Evolutionary conservation across 2,113 vertebrate genomes (phyloP).

Genomic region (Hucho hucho): DNA sequence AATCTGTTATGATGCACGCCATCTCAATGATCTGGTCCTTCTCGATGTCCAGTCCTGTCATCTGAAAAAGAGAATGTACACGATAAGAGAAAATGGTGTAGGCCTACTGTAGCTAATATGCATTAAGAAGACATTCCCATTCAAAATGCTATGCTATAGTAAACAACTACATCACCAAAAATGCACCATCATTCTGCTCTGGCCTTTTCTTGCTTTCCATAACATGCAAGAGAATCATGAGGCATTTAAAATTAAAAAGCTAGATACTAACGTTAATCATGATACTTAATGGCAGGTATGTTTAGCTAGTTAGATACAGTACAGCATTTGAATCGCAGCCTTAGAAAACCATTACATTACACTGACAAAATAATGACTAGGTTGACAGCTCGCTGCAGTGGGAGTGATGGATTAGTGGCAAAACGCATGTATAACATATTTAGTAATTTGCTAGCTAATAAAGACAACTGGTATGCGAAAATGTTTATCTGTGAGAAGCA

Average conservation of each 20-base stretch:
- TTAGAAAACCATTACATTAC: too few species aligned
- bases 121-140: background rate
- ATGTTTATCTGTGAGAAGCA: too few species aligned
- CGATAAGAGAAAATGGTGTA: background rate
- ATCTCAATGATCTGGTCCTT: slow-evolving; percentile 96
- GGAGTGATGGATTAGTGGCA: too few species aligned
- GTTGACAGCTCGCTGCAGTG: too few species aligned
- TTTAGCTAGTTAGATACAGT: too few species aligned
- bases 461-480: too few species aligned
- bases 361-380: too few species aligned
- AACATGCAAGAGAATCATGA: background rate
- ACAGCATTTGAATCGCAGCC: too few species aligned
- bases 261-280: too few species aligned
- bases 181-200: background rate
- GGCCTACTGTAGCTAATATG: background rate
- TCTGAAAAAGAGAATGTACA: slow-evolving; percentile 66
- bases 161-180: background rate
- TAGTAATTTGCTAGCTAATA: too few species aligned
- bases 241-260: background rate
- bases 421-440: too few species aligned
- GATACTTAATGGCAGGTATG: too few species aligned
- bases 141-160: background rate
- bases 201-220: background rate
- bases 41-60: slow-evolving; percentile 94
- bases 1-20: slow-evolving; percentile 94